Evolutionary conservation across 1,140 invertebrate genomes (phyloP), one percentile per base, ranked within the genome.

Genomic region (Pristionchus pacificus): DNA sequence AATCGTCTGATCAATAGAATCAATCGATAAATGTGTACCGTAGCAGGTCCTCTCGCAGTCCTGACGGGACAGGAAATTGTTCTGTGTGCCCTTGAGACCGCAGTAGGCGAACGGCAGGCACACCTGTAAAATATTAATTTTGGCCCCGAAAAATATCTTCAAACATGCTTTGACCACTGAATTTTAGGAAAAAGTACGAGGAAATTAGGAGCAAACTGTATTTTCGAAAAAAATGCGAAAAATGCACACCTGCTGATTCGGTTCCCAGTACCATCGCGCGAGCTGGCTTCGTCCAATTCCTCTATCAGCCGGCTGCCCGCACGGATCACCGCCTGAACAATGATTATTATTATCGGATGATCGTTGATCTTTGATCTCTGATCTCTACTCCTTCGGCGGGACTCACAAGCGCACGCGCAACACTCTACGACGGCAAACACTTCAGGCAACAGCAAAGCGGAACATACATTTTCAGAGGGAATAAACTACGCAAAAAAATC

Each of bases 81-180:
- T 83, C 57, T 83, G 81, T n/a, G 75, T 84, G 57, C 81, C 81
- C 57, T 83, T 82, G 32, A 74, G 77, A 14, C 81, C 81, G 55
- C 75, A 75, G 58, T 83, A 83, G 15, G 61, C 77, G 68, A 83
- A 81, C 24, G 60, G 80, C 1, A 71, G 65, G 70, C 79, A 80
- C 38, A 49, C 38, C 38, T 49, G 38, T 10, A 49, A n/a, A n/a
- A n/a, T n/a, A n/a, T n/a, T n/a, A n/a, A n/a, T n/a, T n/a, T n/a
- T n/a, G n/a, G n/a, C n/a, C n/a, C n/a, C 38, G 38, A 6, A 49
- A 10, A 10, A 49, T 49, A 49, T 49, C 6, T 49, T 49, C 38
- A 10, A 49, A 49, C 38, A n/a, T n/a, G n/a, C n/a, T n/a, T n/a
- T n/a, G n/a, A n/a, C n/a, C n/a, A n/a, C n/a, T n/a, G n/a, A n/a